Evolutionary conservation across 2,113 vertebrate genomes (phyloP).

Genomic region (Tetraodon nigroviridis): DNA sequence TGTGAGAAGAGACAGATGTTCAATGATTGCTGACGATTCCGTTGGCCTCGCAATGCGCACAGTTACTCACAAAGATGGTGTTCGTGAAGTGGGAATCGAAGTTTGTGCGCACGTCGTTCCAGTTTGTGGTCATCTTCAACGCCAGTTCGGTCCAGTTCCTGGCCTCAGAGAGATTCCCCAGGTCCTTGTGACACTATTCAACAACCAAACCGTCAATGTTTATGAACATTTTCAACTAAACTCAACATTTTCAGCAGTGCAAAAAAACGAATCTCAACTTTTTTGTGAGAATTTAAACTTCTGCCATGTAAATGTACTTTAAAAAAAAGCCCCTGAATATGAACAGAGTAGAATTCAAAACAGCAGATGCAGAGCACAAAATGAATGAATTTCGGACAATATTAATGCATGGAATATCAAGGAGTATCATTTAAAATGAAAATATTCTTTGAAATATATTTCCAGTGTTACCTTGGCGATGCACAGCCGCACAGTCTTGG

Average conservation of each 20-base stretch:
- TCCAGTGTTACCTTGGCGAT: slow-evolving; percentile 80
- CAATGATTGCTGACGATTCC: too few relatives aligned
- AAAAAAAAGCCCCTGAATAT: too few relatives aligned
- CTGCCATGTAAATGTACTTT: neutral
- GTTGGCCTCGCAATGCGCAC: too few relatives aligned
- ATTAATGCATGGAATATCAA: too few relatives aligned
- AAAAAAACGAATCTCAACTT: neutral
- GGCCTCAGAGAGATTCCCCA: slow-evolving; percentile 80
- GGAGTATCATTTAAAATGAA: too few relatives aligned
- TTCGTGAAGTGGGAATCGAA: neutral
- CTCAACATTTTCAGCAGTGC: too few relatives aligned
- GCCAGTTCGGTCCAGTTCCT: slow-evolving; percentile 80
- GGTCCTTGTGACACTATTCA: slow-evolving; percentile 86
- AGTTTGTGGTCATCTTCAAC: slow-evolving; percentile 65
- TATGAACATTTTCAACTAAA: neutral
- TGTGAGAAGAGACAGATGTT: too few relatives aligned
- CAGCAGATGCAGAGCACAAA: neutral
- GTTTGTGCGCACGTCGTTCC: slow-evolving; percentile 70
- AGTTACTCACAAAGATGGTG: neutral
- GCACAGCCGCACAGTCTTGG: slow-evolving; percentile 84
- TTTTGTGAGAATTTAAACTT: neutral
- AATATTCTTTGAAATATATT: too few relatives aligned
- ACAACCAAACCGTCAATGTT: neutral
- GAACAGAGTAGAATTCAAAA: too few relatives aligned
- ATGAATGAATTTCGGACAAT: too few relatives aligned